A percentile compares a stretch with the other conserved stretches of the same genome.
Evolutionary conservation across 2,888 invertebrate species (phyloP).

Genomic region (Prionchulus punctatus): DNA sequence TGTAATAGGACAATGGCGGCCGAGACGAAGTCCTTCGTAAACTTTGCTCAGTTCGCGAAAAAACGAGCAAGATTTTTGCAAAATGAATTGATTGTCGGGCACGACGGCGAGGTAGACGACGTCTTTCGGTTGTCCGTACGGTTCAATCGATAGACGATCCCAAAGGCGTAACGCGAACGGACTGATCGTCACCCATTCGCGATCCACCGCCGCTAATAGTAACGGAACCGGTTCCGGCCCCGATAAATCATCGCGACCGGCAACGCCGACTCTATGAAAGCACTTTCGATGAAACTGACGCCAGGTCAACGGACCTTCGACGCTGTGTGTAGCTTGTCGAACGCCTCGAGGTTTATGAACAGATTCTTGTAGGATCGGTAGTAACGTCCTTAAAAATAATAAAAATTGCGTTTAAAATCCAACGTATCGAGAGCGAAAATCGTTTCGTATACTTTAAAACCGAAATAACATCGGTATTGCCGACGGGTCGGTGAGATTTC

Average conservation of each 20-base stretch:
- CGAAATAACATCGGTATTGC: neutral
- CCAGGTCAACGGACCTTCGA: conserved; percentile 94
- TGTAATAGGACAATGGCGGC: conserved; percentile 74
- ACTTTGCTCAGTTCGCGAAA: conserved; percentile 60
- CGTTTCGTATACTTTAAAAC: neutral
- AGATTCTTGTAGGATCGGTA: conserved; percentile 82
- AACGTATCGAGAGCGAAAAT: neutral
- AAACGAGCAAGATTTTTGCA: neutral
- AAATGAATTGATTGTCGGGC: conserved; percentile 55
- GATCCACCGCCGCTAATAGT: conserved; percentile 34
- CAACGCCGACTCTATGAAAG: neutral
- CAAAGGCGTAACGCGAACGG: conserved; percentile 35
- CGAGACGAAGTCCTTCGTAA: conserved; percentile 84
- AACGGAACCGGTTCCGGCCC: conserved; percentile 39
- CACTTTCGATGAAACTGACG: conserved; percentile 69
- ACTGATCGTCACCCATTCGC: conserved; percentile 33
- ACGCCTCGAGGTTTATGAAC: conserved; percentile 61
- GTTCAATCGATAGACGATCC: conserved; percentile 87
- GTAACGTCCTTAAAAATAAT: conserved; percentile 39
- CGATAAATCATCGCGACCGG: conserved; percentile 28
- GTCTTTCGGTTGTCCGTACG: conserved; percentile 83
- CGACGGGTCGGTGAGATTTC: neutral
- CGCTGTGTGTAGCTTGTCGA: conserved; percentile 65
- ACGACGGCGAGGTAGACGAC: conserved; percentile 84
- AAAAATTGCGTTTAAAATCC: neutral